phyloP scores from a whole-genome alignment of 2,888 invertebrate species.

The Campoplex nolae region DNA sequence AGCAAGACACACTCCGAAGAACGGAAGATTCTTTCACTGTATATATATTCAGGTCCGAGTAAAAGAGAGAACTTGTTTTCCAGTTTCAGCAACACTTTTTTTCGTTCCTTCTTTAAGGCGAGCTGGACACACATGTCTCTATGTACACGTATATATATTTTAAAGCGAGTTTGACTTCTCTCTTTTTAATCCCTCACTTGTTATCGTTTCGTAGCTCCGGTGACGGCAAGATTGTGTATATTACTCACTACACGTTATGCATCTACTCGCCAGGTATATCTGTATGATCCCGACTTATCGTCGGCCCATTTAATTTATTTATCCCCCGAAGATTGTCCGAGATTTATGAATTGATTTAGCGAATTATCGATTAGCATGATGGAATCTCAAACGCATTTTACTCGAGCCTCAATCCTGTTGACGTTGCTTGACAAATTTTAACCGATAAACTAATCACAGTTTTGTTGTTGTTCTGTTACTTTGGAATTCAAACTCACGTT shows the following conservation, averaged over 20 bases:
- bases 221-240: constrained; percentile 53
- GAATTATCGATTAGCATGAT: constrained; percentile 59
- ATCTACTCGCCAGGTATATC: not conserved
- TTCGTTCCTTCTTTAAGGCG: constrained; percentile 47
- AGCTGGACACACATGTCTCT: constrained; percentile 18
- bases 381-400: constrained; percentile 52
- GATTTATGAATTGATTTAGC: constrained; percentile 66
- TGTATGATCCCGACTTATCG: constrained; percentile 54
- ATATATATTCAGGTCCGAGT: not conserved
- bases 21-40: constrained; percentile 53
- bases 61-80: constrained; percentile 61
- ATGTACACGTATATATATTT: not conserved
- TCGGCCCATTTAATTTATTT: constrained; percentile 64
- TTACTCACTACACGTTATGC: constrained; percentile 40
- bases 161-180: constrained; percentile 49
- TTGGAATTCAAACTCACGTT: constrained; percentile 20
- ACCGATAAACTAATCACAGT: constrained; percentile 38
- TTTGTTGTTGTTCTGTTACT: constrained; percentile 23
- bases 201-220: constrained; percentile 60
- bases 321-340: constrained; percentile 54
- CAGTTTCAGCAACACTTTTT: constrained; percentile 62
- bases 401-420: constrained; percentile 10
- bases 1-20: constrained; percentile 18
- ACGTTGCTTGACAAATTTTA: constrained; percentile 33
- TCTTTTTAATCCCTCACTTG: constrained; percentile 41